Conservation (phyloP, 2,888 invertebrate species). For the Deladenus siricidicola region DNA sequence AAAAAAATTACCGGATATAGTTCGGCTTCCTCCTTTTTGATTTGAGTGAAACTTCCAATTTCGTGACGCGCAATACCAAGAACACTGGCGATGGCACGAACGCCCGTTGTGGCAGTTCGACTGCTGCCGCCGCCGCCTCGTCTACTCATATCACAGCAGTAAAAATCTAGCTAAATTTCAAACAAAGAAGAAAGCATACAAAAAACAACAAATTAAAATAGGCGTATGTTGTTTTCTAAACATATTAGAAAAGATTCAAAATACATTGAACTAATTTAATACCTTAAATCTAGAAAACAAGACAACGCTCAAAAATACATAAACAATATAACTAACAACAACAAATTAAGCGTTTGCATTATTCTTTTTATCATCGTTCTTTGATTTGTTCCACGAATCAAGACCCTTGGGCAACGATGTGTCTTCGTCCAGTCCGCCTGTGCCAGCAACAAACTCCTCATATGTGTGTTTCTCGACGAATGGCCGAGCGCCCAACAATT, state of each 20-base stretch:
- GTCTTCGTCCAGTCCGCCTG: constrained; percentile 89
- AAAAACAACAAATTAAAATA: no score
- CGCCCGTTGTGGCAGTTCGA: constrained; percentile 16
- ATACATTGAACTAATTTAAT: background rate
- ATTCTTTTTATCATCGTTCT: constrained; percentile 11
- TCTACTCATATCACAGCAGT: constrained; percentile 18
- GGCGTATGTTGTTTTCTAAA: no score
- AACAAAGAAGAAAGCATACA: no score
- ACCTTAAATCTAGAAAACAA: background rate
- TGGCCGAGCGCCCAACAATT: constrained; percentile 77
- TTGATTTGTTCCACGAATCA: constrained; percentile 30
- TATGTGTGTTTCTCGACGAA: constrained; percentile 98
- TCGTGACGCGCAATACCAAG: constrained; percentile 47
- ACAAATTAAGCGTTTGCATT: constrained; percentile 9
- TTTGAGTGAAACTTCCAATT: constrained; percentile 32
- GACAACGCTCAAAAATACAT: background rate
- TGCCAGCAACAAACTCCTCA: constrained; percentile 90
- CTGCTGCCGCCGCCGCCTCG: constrained; percentile 23
- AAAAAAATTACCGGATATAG: constrained; percentile 41
- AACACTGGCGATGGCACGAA: constrained; percentile 41
- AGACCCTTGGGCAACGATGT: constrained; percentile 76
- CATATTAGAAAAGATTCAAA: background rate
- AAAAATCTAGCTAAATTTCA: no score
- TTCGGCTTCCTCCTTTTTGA: constrained; percentile 35
- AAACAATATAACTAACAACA: constrained; percentile 6